A percentile compares a stretch with the other conserved stretches of the same genome.
Evolutionary conservation across 2,113 vertebrate genomes (phyloP).

Genomic region (Pelecanus crispus): DNA sequence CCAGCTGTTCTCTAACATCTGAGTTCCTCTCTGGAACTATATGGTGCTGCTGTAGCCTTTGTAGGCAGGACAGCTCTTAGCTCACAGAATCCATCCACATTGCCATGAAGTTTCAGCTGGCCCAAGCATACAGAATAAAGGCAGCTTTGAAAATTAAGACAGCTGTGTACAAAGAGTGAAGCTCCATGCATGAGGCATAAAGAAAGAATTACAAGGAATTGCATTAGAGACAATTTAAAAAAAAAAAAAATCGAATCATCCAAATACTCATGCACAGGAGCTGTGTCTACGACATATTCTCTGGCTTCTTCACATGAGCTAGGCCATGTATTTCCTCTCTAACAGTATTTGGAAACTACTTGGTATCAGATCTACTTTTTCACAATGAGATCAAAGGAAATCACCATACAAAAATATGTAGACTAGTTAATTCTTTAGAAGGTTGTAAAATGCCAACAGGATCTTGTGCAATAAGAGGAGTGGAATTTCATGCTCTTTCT

Average conservation of each 20-base stretch:
- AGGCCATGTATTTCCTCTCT: neutral
- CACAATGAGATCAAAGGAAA: neutral
- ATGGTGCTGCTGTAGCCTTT: neutral
- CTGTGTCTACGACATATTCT: neutral
- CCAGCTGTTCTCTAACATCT: neutral
- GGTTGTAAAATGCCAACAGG: neutral
- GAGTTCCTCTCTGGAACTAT: neutral
- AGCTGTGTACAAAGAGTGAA: neutral
- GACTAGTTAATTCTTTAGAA: neutral
- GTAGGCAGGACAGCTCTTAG: neutral
- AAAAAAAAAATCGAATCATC: neutral
- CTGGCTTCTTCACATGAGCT: neutral
- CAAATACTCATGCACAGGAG: neutral
- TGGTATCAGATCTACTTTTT: neutral
- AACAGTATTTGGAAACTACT: neutral
- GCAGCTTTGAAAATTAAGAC: neutral
- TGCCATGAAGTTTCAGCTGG: neutral
- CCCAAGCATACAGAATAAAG: neutral
- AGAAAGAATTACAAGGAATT: neutral
- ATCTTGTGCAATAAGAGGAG: neutral
- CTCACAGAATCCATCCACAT: neutral
- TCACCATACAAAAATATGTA: neutral
- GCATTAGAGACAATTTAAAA: neutral
- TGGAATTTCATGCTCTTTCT: neutral
- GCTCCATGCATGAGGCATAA: neutral